Conservation (phyloP, 1,140 invertebrate genomes). For the Eciton burchellii region DNA sequence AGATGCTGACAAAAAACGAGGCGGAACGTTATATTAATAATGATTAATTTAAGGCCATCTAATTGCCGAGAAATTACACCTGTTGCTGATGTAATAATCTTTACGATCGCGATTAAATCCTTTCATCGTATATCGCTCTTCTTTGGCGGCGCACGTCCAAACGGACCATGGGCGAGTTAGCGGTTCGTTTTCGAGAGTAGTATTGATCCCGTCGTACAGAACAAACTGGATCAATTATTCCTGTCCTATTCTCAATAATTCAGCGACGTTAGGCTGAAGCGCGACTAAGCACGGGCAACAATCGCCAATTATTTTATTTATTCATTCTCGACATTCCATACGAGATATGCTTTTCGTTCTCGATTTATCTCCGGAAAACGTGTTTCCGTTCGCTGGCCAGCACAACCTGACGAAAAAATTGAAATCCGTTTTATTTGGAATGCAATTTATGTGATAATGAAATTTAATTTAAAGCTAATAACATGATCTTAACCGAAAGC, state of each 20-base stretch:
- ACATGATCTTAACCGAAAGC: background rate
- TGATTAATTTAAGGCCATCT: slow-evolving; percentile 22
- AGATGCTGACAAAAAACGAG: background rate
- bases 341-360: background rate
- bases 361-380: background rate
- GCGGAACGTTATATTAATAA: slow-evolving; percentile 10
- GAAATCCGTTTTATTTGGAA: no score
- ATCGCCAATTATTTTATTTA: slow-evolving; percentile 1
- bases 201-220: slow-evolving; percentile 63
- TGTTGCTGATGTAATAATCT: slow-evolving; percentile 69
- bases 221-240: slow-evolving; percentile 67
- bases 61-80: slow-evolving; percentile 56
- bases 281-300: background rate
- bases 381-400: no score
- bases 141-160: background rate
- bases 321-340: background rate
- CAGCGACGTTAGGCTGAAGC: slow-evolving; percentile 30
- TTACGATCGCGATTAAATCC: slow-evolving; percentile 40
- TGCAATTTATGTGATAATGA: no score
- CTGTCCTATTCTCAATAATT: slow-evolving; percentile 61
- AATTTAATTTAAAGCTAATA: background rate
- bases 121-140: slow-evolving; percentile 42
- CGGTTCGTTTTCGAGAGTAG: slow-evolving; percentile 66
- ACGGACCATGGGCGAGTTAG: background rate
- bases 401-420: no score